Evolutionary conservation across 2,888 invertebrate species (phyloP), one percentile per base, ranked within the genome.

Genomic region (Andrena camellia): DNA sequence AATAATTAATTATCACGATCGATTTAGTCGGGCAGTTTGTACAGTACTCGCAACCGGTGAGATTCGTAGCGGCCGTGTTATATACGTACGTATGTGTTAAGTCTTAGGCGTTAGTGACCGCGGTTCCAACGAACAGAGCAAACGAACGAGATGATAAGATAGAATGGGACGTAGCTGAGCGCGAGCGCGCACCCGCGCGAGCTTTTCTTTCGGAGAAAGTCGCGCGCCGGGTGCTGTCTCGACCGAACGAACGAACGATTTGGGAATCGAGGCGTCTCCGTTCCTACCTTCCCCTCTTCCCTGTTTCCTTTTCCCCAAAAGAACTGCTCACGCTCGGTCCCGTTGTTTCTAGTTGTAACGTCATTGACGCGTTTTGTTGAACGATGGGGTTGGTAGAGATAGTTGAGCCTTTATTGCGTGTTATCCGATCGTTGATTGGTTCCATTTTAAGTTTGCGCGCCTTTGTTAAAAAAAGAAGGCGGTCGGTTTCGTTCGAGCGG

Each of bases 11-110:
- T 78, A 88, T 84, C 88, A 66, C 76, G 87, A 88, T 82, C 81
- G 68, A 63, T 54, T 86, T 90, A 91, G 87, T 81, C 83, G 84
- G 86, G 88, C 77, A 88, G 86, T 90, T 90, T 91, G 91, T 91
- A 91, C 91, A 91, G 90, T 88, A 80, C 77, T 81, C 76, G 78
- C 74, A 72, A 42, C 59, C 79, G 83, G 70, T 84, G 84, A 85
- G 85, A 82, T 81, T 86, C 79, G 75, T 83, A 83, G 84, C 78
- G 86, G 81, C 82, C 89, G 85, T 84, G 84, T 85, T 88, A 89
- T 88, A 89, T 89, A 83, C 86, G 86, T 89, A 89, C 82, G 84
- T 75, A 75, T 67, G 74, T 31, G 80, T 88, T 89, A 89, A 89
- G 83, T 81, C 83, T 72, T 89, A 83, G 86, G 72, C 78, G 78